Evolutionary conservation across 2,888 invertebrate genomes (phyloP).

Genomic region (Neria commutata): DNA sequence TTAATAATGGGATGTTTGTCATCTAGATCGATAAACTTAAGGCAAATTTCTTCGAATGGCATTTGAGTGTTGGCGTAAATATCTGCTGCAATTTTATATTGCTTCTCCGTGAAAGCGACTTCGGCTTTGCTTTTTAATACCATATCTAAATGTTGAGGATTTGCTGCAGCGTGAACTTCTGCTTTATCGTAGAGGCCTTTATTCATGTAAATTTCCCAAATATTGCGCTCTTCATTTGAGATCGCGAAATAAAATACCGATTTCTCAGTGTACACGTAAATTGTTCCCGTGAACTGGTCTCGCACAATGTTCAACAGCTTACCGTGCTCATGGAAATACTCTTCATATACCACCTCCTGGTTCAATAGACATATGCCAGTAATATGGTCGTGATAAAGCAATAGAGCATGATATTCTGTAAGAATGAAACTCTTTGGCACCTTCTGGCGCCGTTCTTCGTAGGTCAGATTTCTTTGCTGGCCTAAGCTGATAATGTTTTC

Average conservation of each 20-base stretch:
- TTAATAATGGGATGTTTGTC: constrained; percentile 86
- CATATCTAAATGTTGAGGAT: constrained; percentile 80
- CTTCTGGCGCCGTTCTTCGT: constrained; percentile 53
- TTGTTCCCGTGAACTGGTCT: constrained; percentile 76
- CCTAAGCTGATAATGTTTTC: constrained; percentile 43
- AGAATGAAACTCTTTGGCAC: constrained; percentile 78
- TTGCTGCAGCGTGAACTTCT: constrained; percentile 80
- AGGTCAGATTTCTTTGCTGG: constrained; percentile 43
- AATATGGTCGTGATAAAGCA: constrained; percentile 82
- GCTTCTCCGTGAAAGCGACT: constrained; percentile 75
- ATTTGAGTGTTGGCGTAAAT: constrained; percentile 89
- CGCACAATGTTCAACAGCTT: constrained; percentile 79
- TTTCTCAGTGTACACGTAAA: constrained; percentile 87
- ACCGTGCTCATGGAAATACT: constrained; percentile 80
- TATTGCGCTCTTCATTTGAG: constrained; percentile 80
- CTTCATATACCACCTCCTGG: constrained; percentile 85
- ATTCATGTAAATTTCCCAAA: constrained; percentile 88
- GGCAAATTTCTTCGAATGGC: constrained; percentile 92
- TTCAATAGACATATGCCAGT: constrained; percentile 85
- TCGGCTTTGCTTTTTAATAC: constrained; percentile 90
- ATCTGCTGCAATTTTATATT: constrained; percentile 83
- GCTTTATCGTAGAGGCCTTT: constrained; percentile 86
- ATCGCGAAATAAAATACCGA: constrained; percentile 87
- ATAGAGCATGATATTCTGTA: constrained; percentile 88
- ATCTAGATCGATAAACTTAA: constrained; percentile 77